phyloP scores from a whole-genome alignment of 37 sponge, comb jelly and placozoan species.

The Eunapius fragilis region DNA sequence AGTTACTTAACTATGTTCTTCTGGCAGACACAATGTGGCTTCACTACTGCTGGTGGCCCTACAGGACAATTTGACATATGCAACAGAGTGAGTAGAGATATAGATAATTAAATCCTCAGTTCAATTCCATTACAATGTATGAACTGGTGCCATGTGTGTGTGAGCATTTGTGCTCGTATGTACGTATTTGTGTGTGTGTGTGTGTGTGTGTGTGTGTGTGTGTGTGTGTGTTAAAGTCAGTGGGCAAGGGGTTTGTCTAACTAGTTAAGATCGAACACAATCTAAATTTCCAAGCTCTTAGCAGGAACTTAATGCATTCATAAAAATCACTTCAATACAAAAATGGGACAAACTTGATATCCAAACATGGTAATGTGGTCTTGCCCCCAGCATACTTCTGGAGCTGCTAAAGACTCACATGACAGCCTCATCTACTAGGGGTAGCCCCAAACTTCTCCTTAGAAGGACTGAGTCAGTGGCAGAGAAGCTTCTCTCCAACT shows the following conservation, averaged over 20 bases:
- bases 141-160: too few species aligned
- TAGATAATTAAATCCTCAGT: too few species aligned
- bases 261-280: too few species aligned
- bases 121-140: too few species aligned
- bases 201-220: too few species aligned
- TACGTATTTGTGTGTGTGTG: too few species aligned
- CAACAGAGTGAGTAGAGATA: conserved; percentile 81
- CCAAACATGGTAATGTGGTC: neutral
- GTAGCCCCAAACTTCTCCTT: conserved; percentile 83
- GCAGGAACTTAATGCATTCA: neutral
- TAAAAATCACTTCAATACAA: too few species aligned
- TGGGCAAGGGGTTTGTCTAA: too few species aligned
- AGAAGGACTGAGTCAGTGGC: conserved; percentile 85
- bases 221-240: too few species aligned
- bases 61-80: conserved; percentile 74
- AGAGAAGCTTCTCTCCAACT: conserved; percentile 94
- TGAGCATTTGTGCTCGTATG: too few species aligned
- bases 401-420: conserved; percentile 77
- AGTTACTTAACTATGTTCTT: neutral
- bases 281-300: too few species aligned
- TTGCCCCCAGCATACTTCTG: neutral
- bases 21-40: conserved; percentile 76
- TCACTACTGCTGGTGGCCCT: conserved; percentile 84
- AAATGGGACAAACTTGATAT: neutral
- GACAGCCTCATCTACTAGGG: conserved; percentile 43